These are phyloP conservation scores for Nomada ruficornis DNA, from an alignment of 2,888 invertebrate genomes.

Conservation along the genomic window DNA sequence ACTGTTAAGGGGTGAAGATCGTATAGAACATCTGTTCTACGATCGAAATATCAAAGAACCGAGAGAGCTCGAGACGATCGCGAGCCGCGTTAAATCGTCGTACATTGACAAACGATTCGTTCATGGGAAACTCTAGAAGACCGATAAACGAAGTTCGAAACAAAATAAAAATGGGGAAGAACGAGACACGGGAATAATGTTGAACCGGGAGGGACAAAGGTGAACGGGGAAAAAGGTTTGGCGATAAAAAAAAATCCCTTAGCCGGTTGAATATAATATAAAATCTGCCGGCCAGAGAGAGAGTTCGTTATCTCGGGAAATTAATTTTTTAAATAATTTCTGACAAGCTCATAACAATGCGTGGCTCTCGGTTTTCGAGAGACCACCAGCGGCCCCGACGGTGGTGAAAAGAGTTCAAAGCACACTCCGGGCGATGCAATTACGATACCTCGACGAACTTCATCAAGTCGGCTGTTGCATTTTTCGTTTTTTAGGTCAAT, in stretches of 20 bases:
- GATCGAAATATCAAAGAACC: conserved; percentile 64
- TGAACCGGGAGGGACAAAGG: conserved; percentile 2
- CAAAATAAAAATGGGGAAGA: neutral
- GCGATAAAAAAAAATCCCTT: conserved; percentile 4
- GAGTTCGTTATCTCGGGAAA: conserved; percentile 27
- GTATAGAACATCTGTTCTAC: conserved; percentile 60
- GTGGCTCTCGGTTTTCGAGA: conserved; percentile 21
- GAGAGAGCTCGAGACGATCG: conserved; percentile 50
- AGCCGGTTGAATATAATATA: conserved; percentile 25
- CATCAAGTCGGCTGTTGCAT: conserved; percentile 67
- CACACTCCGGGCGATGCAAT: conserved; percentile 64
- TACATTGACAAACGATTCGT: conserved; percentile 54
- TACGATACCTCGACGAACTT: conserved; percentile 63
- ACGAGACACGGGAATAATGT: conserved; percentile 15
- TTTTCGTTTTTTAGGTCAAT: conserved; percentile 69
- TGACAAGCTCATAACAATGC: conserved; percentile 52
- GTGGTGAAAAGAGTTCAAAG: conserved; percentile 50
- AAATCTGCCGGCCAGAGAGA: conserved; percentile 6
- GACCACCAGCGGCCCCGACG: conserved; percentile 7
- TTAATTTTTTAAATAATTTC: conserved; percentile 60
- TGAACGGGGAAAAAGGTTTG: neutral
- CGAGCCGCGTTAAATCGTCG: conserved; percentile 53
- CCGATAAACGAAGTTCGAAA: neutral
- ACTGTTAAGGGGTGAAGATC: neutral
- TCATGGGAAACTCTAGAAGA: conserved; percentile 25